Evolutionary conservation across 2,888 invertebrate genomes (phyloP).

Genomic region (Pachycephus smyrnensis): DNA sequence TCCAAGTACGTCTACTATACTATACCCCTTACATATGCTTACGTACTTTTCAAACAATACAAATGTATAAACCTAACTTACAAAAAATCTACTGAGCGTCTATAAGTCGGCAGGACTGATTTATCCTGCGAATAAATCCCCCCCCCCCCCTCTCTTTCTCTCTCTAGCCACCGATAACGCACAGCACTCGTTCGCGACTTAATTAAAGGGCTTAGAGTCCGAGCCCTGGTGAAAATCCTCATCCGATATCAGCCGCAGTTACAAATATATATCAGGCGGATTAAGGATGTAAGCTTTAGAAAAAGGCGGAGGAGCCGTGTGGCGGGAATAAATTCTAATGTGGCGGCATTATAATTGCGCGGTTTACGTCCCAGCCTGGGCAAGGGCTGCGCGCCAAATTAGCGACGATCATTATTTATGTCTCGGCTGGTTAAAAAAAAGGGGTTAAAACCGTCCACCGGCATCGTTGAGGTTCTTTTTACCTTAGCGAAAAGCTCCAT

Average conservation of each 20-base stretch:
- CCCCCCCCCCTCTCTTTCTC: not conserved
- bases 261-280: constrained; percentile 61
- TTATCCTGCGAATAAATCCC: not conserved
- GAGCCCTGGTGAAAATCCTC: constrained; percentile 40
- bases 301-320: constrained; percentile 57
- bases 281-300: constrained; percentile 65
- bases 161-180: not conserved
- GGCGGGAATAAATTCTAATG: constrained; percentile 65
- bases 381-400: constrained; percentile 62
- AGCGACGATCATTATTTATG: constrained; percentile 67
- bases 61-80: not conserved
- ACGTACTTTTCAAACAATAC: not conserved
- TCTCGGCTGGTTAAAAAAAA: constrained; percentile 51
- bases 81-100: not conserved
- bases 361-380: constrained; percentile 53
- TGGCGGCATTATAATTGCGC: constrained; percentile 65
- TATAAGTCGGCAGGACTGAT: not conserved
- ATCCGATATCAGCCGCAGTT: constrained; percentile 17
- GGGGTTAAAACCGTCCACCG: constrained; percentile 56
- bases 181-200: constrained; percentile 34
- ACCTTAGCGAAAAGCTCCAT: not conserved
- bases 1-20: not conserved
- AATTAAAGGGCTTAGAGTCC: constrained; percentile 49
- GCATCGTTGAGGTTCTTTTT: constrained; percentile 18
- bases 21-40: not conserved